Conservation (phyloP, 2,888 invertebrate species). For the Beris morrisii region DNA sequence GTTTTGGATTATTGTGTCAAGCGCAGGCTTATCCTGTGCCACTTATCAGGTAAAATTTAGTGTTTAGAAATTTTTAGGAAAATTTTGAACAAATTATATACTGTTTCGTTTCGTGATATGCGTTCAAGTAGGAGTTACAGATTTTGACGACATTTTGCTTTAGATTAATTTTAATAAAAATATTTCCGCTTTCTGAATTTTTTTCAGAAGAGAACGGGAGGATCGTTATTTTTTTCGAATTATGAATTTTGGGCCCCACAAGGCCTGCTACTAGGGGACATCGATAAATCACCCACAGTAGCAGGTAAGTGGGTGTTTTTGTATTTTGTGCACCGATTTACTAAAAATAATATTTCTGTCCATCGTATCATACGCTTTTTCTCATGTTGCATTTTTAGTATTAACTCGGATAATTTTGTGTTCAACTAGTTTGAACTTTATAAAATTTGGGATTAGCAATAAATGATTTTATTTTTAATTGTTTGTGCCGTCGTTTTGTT, state of each 20-base stretch:
- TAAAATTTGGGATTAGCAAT: constrained; percentile 12
- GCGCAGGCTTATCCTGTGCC: constrained; percentile 74
- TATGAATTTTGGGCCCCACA: constrained; percentile 27
- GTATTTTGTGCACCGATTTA: constrained; percentile 23
- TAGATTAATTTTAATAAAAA: no score
- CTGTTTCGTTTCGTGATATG: background rate
- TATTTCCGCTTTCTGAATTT: constrained; percentile 10
- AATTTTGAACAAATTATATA: background rate
- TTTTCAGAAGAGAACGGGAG: constrained; percentile 13
- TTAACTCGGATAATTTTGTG: background rate
- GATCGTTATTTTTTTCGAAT: background rate
- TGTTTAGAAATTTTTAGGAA: background rate
- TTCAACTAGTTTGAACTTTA: constrained; percentile 21
- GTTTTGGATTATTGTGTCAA: constrained; percentile 66
- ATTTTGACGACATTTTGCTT: no score
- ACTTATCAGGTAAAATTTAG: constrained; percentile 63
- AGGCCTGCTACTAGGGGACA: constrained; percentile 44
- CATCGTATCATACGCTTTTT: background rate
- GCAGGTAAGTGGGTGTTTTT: constrained; percentile 44
- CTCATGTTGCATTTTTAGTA: no score
- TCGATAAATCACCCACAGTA: constrained; percentile 43
- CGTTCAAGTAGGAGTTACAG: background rate
- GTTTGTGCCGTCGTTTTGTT: background rate
- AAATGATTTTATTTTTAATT: constrained; percentile 8
- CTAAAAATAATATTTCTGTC: background rate